Evolutionary conservation across 2,797 vertebrate genomes (phyloP).

Genomic region (Hoplostethus mediterraneus): DNA sequence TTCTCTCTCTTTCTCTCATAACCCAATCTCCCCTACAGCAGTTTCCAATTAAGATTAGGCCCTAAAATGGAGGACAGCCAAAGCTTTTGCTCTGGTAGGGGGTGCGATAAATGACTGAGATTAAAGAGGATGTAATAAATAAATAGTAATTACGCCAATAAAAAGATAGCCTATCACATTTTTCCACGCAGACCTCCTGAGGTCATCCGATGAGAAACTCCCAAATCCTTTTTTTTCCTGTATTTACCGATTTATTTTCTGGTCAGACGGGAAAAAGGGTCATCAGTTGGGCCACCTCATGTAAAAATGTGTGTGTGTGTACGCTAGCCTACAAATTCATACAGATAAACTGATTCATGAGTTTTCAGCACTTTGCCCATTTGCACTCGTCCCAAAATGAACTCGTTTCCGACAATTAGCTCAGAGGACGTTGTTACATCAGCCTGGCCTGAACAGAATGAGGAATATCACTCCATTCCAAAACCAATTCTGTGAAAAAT

Average conservation of each 20-base stretch:
- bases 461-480: too few species aligned
- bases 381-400: too few species aligned
- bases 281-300: too few species aligned
- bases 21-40: slow-evolving; percentile 49
- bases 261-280: background rate
- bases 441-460: too few species aligned
- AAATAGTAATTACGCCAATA: slow-evolving; percentile 60
- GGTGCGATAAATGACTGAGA: slow-evolving; percentile 58
- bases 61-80: slow-evolving; percentile 50
- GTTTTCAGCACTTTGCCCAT: too few species aligned
- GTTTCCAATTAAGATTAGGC: slow-evolving; percentile 74
- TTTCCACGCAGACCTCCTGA: slow-evolving; percentile 38
- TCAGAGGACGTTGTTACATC: too few species aligned
- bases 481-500: too few species aligned
- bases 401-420: too few species aligned
- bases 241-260: slow-evolving; percentile 24
- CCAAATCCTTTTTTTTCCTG: background rate
- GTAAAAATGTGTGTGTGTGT: too few species aligned
- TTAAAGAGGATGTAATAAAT: slow-evolving; percentile 68
- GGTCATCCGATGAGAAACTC: slow-evolving; percentile 28
- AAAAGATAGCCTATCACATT: slow-evolving; percentile 51
- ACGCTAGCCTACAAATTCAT: too few species aligned
- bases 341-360: too few species aligned
- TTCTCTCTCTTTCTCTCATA: slow-evolving; percentile 1
- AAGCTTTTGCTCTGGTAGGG: slow-evolving; percentile 31